Base-by-base conservation (phyloP, 2,113 vertebrate genomes). In the Daboia siamensis region DNA sequence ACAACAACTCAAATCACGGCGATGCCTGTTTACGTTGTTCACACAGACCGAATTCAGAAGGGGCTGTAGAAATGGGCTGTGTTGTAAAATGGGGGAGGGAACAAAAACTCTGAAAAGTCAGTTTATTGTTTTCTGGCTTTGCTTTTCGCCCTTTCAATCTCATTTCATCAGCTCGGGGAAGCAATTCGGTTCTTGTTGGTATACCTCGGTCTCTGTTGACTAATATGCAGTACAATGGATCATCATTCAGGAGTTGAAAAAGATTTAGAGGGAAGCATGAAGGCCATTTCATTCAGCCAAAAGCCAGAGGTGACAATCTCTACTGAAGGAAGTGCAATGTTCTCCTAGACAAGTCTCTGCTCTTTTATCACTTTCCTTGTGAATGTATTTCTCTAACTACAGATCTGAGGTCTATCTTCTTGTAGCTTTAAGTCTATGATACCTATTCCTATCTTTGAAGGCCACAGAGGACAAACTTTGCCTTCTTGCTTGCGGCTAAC, bases 1-100 rank as follows among this genome's bases (percentile, higher is more conserved):
- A 95, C 86, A 55, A 93, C 96, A 59, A 97, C 97, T 96, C 96
- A 97, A 96, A 96, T 96, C 95, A 96, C 95, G 90, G 64, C 12
- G 95, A 26, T 56, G 88, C 90, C 64, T 96, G 92, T 94, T 96
- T 96, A 96, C 92, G 90, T 95, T 92, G 93, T 94, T 94, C 90
- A 93, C 91, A 95, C 96, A 94, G 90, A 93, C 93, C 93, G 95
- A 96, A 96, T 57, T 86, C 93, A 91, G 89, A 89, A 51, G 39
- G 9, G 33, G 17, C 44, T 21, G 86, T 88, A 26, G 46, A 59
- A 52, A 93, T 87, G 39, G 84, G 90, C 93, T n/a, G 5, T 33
- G 92, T 80, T 91, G 84, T 15, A 55, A 8, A 89, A 52, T 91
- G 93, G 6, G 89, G 91, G 29, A 90, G 89, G 74, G 23, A 87